Evolutionary conservation across 2,888 invertebrate species (phyloP).

Genomic region (Listrodromus nycthemerus): DNA sequence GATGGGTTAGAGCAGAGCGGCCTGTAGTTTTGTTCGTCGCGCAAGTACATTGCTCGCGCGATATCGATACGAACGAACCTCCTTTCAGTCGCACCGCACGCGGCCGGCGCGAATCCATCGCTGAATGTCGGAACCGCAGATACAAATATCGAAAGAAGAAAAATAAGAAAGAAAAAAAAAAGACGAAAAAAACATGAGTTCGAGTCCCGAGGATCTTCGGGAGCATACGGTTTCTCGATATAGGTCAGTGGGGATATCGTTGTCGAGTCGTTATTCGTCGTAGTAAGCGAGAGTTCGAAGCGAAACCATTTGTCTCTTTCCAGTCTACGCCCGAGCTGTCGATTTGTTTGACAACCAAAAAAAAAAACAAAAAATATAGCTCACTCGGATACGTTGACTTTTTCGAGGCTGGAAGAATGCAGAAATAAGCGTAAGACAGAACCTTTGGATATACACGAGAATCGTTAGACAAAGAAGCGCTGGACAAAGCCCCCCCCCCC

Average conservation of each 20-base stretch:
- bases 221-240: slow-evolving; percentile 64
- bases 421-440: background rate
- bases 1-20: slow-evolving; percentile 72
- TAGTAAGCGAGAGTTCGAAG: slow-evolving; percentile 35
- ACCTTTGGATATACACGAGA: background rate
- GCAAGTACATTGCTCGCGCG: slow-evolving; percentile 26
- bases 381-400: background rate
- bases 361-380: background rate
- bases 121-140: slow-evolving; percentile 13
- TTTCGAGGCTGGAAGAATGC: slow-evolving; percentile 30
- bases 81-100: background rate
- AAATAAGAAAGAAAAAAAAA: background rate
- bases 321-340: background rate
- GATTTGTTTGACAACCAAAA: slow-evolving; percentile 8
- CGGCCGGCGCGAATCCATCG: slow-evolving; percentile 3
- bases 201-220: slow-evolving; percentile 7
- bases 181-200: background rate
- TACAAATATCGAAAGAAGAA: background rate
- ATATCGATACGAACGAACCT: background rate
- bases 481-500: background rate
- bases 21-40: slow-evolving; percentile 32
- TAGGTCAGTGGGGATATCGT: slow-evolving; percentile 76
- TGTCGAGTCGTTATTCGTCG: slow-evolving; percentile 29
- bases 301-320: slow-evolving; percentile 69
- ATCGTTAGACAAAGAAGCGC: background rate